Base-by-base conservation (phyloP, 1,140 invertebrate genomes). In the Anthonomus grandis region DNA sequence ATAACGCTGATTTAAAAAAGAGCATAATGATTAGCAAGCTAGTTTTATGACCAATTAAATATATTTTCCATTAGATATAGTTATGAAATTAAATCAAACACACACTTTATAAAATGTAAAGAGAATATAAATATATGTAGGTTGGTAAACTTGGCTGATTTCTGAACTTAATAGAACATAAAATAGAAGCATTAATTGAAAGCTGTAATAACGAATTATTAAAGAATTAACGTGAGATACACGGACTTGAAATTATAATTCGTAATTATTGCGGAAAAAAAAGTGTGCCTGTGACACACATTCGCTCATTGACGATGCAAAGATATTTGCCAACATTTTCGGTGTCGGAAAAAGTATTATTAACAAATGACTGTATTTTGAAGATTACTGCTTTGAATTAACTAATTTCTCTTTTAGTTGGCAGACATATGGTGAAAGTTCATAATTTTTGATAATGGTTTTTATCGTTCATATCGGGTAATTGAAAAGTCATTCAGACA, bases 141-240 rank as follows among this genome's bases (percentile, higher is more conserved):
- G 54, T 41, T 48, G 36, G 46, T 49, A 56, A 48, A 46, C 46
- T 41, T 50, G 37, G 31, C 31, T 55, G 52, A 46, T 38, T 22
- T 36, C 52, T 44, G n/a, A n/a, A 55, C 25, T 57, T 57, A 57
- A 57, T 57, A 57, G 55, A 57, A 57, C 55, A 57, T 57, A 47
- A 57, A 57, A 57, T 47, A 41, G 45, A 41, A 41, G 45, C 37
- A 41, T 56, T 56, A 56, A 56, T 56, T 56, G 45, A 41, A 41
- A 48, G 22, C 36, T 13, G 21, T 50, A 34, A 57, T 57, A 57
- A 36, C 47, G 17, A 57, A 50, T 50, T 57, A 57, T 57, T 36
- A 56, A 50, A 56, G 49, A 57, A 34, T 34, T 39, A 38, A 44
- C 50, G 27, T 41, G 42, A 44, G 22, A 21, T 53, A 53, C 50